Evolutionary conservation across 2,113 vertebrate species (phyloP).

Genomic region (Dolichallabes microphthalmus): DNA sequence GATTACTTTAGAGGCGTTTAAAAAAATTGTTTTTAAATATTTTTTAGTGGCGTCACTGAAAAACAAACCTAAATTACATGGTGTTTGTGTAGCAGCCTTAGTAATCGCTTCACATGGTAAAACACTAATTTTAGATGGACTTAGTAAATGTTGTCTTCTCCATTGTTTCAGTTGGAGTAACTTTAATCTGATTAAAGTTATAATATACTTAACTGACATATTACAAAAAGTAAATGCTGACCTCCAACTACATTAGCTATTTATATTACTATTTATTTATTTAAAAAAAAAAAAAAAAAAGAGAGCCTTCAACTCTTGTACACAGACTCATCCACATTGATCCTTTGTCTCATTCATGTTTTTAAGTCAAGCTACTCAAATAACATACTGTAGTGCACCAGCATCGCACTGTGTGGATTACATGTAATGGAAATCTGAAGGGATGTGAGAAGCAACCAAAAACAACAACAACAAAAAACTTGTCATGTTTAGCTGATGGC

Average conservation of each 20-base stretch:
- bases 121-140: background rate
- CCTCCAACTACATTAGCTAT: background rate
- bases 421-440: background rate
- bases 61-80: background rate
- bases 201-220: background rate
- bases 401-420: background rate
- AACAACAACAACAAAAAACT: background rate
- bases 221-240: background rate
- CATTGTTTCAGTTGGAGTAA: background rate
- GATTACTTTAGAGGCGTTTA: background rate
- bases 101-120: background rate
- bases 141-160: background rate
- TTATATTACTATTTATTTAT: too few species aligned
- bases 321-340: background rate
- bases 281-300: background rate
- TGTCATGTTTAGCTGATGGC: background rate
- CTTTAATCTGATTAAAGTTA: background rate
- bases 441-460: background rate
- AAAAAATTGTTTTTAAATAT: background rate
- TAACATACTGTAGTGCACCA: background rate
- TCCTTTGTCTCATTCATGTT: background rate
- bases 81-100: too few species aligned
- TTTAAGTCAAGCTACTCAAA: background rate
- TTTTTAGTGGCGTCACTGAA: slow-evolving; percentile 8
- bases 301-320: too few species aligned